Base-by-base conservation (phyloP, 1,140 invertebrate genomes). In the Trichogramma pretiosum region DNA sequence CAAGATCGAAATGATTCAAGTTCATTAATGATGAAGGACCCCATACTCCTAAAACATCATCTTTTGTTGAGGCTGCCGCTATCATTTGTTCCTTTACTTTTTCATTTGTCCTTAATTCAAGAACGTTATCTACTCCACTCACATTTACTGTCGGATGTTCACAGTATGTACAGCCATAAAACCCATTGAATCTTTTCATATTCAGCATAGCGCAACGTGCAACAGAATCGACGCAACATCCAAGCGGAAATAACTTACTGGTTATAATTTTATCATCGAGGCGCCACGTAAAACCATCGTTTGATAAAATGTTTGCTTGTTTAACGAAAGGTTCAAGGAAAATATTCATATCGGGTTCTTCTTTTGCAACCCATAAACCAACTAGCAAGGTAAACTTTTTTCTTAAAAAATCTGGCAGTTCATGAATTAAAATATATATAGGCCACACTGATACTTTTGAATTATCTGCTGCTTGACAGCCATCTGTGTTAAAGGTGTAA, bases 161-260 rank as follows among this genome's bases (percentile, higher is more conserved):
- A 33, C 32, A 33, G 13, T n/a, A 33, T 16, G 32, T 33, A 16
- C 32, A 33, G 13, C 32, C 32, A 13, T 33, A 33, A 13, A n/a
- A 7, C 13, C 32, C 32, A 33, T 33, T 33, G 13, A 33, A 33
- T 33, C 32, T 11, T 13, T 33, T 33, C 32, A 28, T 28, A 28
- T 28, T 7, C 13, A 28, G 13, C 26, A 28, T 28, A 28, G 26
- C 26, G 43, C 32, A 35, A 14, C 54, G 11, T 2, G 41, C 36
- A 9, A 30, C 39, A 13, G 47, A 47, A 40, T 53, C 54, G 3
- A 53, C 50, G 19, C 46, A 56, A 44, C 46, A 38, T 21, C 36
- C 36, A 2, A 26, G 28, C 24, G 38, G 38, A 40, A 24, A 40
- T 5, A 40, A 28, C 19, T 26, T 40, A 11, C 38, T 40, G 14